phyloP scores from a whole-genome alignment of 2,888 invertebrate genomes.

The Neoitamus cyanurus region DNA sequence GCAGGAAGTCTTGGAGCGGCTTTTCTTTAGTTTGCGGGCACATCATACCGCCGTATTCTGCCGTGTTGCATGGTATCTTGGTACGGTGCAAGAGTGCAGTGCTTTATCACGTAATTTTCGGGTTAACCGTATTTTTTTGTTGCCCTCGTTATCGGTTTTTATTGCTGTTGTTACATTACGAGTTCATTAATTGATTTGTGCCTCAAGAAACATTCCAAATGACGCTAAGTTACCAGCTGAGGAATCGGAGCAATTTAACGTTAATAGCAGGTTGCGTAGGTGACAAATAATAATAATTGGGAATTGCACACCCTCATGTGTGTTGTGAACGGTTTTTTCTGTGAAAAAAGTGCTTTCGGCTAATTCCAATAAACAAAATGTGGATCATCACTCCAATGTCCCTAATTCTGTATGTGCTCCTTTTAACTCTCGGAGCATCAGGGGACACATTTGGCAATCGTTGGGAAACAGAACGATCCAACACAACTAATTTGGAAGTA shows the following conservation, averaged over 20 bases:
- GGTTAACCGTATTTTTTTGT: not conserved
- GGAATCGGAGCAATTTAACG: not conserved
- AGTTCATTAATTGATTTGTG: not conserved
- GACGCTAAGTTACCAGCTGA: not conserved
- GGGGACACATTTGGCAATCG: conserved; percentile 44
- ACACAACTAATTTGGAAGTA: conserved; percentile 35
- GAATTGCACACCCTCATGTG: not conserved
- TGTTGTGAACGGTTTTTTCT: not conserved
- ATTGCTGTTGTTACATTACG: not conserved
- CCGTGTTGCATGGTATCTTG: not conserved
- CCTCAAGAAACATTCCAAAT: not conserved
- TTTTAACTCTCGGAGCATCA: not conserved
- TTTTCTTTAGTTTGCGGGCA: not conserved
- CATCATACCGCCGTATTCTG: conserved; percentile 3
- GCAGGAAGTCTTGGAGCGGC: conserved; percentile 2
- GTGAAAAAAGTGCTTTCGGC: not conserved
- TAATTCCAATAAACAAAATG: not conserved
- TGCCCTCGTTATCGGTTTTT: not conserved
- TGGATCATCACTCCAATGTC: not conserved
- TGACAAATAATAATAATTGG: not conserved
- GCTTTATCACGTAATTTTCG: conserved; percentile 12
- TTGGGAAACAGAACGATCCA: not conserved
- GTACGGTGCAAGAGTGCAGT: not conserved
- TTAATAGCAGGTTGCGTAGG: not conserved
- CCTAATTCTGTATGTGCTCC: not conserved